These are phyloP conservation scores for Megalopta genalis DNA, from an alignment of 1,140 invertebrate species.

Conservation along the genomic window DNA sequence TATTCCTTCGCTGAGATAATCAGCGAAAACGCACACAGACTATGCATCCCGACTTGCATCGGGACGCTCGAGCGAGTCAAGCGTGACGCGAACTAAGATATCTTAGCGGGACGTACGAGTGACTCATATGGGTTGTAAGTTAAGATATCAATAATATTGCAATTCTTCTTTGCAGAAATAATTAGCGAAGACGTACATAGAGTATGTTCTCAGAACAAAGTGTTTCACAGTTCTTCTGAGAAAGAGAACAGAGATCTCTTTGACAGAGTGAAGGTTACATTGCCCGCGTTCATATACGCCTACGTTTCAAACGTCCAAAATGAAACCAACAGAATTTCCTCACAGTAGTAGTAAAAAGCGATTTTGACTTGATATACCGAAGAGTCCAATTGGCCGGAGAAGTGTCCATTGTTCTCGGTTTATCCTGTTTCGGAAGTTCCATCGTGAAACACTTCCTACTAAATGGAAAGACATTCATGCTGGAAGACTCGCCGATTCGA, in stretches of 20 bases:
- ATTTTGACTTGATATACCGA: constrained; percentile 57
- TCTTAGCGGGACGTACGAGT: no score
- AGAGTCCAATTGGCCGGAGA: constrained; percentile 45
- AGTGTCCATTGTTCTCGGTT: constrained; percentile 56
- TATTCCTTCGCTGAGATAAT: no score
- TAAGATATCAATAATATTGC: no score
- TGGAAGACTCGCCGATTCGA: constrained; percentile 50
- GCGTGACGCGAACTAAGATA: no score
- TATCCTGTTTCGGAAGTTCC: constrained; percentile 67
- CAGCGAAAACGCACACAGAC: no score
- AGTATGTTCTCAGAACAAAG: no score
- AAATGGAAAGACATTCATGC: constrained; percentile 49
- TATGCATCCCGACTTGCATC: no score
- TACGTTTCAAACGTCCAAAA: constrained; percentile 21
- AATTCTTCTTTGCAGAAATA: no score
- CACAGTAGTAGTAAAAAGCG: constrained; percentile 49
- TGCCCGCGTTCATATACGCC: constrained; percentile 47
- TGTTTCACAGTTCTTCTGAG: constrained; percentile 27
- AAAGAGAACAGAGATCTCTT: constrained; percentile 13
- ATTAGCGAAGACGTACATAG: no score
- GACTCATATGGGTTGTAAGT: no score
- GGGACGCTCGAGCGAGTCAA: no score
- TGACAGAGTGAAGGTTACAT: constrained; percentile 40
- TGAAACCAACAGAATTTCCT: constrained; percentile 35
- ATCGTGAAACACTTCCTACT: constrained; percentile 53